phyloP scores from a whole-genome alignment of 2,113 vertebrate genomes.

The Gadus chalcogrammus region DNA sequence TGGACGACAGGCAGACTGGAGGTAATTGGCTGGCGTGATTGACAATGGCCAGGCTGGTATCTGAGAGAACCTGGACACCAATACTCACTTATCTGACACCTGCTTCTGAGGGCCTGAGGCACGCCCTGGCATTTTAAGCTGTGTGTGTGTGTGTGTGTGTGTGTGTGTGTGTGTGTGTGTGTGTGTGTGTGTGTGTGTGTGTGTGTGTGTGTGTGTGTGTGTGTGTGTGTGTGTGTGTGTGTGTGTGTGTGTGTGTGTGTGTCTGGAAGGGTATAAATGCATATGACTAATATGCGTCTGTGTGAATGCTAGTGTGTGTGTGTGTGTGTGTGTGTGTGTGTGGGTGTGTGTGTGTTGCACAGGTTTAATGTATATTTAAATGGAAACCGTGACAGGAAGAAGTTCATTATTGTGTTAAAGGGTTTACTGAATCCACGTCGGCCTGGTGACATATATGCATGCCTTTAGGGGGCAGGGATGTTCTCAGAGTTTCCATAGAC shows the following conservation, averaged over 20 bases:
- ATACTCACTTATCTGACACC: constrained; percentile 8
- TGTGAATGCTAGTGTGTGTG: constrained; percentile 1
- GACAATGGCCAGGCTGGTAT: constrained; percentile 10
- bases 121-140: constrained; percentile 10
- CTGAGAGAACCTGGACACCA: constrained; percentile 14
- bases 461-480: background rate
- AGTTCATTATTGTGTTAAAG: background rate
- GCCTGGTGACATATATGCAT: background rate
- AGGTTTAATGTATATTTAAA: background rate
- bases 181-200: constrained; percentile 1
- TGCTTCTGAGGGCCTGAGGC: constrained; percentile 12
- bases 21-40: constrained; percentile 23
- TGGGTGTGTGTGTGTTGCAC: background rate
- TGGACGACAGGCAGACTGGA: constrained; percentile 17
- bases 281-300: background rate
- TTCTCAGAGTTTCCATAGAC: background rate
- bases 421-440: background rate
- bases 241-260: background rate
- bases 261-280: background rate
- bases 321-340: constrained; percentile 4
- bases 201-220: constrained; percentile 4
- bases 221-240: background rate
- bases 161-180: constrained; percentile 1
- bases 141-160: constrained; percentile 2
- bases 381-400: background rate